Base-by-base conservation (phyloP, 2,888 invertebrate species). In the Melanargia galathea region DNA sequence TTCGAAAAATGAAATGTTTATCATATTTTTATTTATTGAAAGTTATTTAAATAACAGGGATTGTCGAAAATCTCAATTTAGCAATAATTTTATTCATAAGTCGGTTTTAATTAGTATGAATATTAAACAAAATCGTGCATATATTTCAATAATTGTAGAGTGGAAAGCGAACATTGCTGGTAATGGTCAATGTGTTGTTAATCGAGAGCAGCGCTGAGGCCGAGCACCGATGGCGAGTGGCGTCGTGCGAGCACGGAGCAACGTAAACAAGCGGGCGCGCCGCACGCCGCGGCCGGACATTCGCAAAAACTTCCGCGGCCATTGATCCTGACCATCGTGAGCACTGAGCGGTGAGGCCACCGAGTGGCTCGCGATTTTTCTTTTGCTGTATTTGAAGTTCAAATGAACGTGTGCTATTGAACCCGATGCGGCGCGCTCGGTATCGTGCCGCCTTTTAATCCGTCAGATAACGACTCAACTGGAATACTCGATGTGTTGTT, bases 281-380 rank as follows among this genome's bases (percentile, higher is more conserved):
- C 13, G n/a, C 33, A 33, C 43, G 22, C 45, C 56, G 56, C 20
- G 73, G 75, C 78, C 83, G 82, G 80, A 82, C 79, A 76, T 81
- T 79, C 75, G 80, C 81, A 79, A 82, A 83, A 82, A 83, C 78
- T 79, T 77, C 78, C 78, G 78, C 79, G 84, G 82, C 75, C 84
- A 76, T 82, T 84, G 83, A 76, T 82, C 85, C 75, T 72, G 72
- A 62, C 69, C 65, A 66, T 65, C 66, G 70, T 72, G 80, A 76
- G 81, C 77, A 74, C 73, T 75, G n/a, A 67, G 73, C 75, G 77
- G 80, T n/a, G 80, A 76, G 81, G 81, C 80, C 77, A 74, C 73
- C 75, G n/a, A 67, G 73, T 75, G 77, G 80, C 75, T 77, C 75
- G 73, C 76, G 71, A 75, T 75, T 77, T 73, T 79, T 79, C 80